These are phyloP conservation scores for Heptranchias perlo DNA, from an alignment of 2,113 vertebrate genomes.

Conservation along the genomic window DNA sequence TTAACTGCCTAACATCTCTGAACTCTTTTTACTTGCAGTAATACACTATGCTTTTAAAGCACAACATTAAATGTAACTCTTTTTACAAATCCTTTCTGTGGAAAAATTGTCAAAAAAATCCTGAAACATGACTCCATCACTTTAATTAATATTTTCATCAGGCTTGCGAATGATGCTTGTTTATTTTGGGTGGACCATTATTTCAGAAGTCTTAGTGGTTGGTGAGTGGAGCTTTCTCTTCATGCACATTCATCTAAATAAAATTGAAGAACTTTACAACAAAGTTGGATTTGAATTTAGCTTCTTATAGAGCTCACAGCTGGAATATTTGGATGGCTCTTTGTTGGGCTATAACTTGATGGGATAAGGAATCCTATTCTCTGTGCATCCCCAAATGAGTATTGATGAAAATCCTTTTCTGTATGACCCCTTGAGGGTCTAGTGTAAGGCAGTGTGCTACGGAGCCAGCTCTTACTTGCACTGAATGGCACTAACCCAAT, in stretches of 20 bases:
- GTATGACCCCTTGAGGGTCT: neutral
- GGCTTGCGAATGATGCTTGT: neutral
- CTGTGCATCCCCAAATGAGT: neutral
- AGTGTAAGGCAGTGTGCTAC: neutral
- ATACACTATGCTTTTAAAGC: neutral
- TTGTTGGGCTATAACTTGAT: neutral
- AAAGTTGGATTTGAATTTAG: neutral
- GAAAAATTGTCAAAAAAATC: neutral
- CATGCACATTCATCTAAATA: neutral
- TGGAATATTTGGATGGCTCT: neutral
- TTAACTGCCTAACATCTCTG: neutral
- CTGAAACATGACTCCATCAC: neutral
- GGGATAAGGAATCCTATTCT: conserved; percentile 1
- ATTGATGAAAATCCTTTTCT: neutral
- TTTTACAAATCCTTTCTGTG: neutral
- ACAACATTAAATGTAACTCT: neutral
- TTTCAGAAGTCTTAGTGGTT: neutral
- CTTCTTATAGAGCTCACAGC: neutral
- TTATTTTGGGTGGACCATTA: neutral
- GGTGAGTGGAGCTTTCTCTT: neutral
- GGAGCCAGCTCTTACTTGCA: neutral
- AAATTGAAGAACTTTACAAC: neutral
- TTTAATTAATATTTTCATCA: neutral
- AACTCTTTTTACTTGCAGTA: neutral
- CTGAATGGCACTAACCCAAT: neutral